Evolutionary conservation across 2,113 vertebrate genomes (phyloP), one percentile per base, ranked within the genome.

Genomic region (Lanius collurio): DNA sequence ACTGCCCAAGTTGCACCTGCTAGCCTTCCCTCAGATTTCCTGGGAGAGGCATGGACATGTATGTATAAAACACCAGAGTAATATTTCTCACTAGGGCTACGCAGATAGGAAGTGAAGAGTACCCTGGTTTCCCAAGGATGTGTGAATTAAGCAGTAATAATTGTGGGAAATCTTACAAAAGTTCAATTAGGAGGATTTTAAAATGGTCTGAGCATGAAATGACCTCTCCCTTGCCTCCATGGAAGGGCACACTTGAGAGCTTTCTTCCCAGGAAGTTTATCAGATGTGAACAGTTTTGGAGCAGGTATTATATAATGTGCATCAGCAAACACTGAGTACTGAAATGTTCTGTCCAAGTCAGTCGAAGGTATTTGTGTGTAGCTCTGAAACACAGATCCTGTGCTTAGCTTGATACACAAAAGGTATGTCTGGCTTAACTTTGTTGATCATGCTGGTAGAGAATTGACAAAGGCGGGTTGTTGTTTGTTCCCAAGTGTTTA

Each of bases 341-440:
- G 56, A 91, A 49, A 57, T 33, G 16, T 15, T 14, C 15, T 53
- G 37, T 18, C 46, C 31, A 52, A 89, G 27, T 37, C 49, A 42
- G 39, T 21, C 3, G 0, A 39, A 76, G 52, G 24, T 55, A 7
- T 6, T 6, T 18, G 8, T 11, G 30, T 21, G 2, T 1, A 41
- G 70, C 71, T 80, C 59, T 65, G 47, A 70, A 76, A 52, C 2
- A 2, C 23, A 27, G 44, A 41, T 56, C 28, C 70, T 56, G n/a
- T 39, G 2, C 0, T 42, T 42, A 47, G 3, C 21, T 30, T 20
- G 30, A 14, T 50, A 11, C 26, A 57, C 53, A 35, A 39, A 85
- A 55, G 18, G 33, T 74, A 14, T 59, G 55, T 57, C 37, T 37
- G 4, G 63, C 16, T 57, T 53, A 52, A 52, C 46, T 82, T 59